Conservation (phyloP, 1,140 invertebrate genomes). For the Heliconius melpomene region DNA sequence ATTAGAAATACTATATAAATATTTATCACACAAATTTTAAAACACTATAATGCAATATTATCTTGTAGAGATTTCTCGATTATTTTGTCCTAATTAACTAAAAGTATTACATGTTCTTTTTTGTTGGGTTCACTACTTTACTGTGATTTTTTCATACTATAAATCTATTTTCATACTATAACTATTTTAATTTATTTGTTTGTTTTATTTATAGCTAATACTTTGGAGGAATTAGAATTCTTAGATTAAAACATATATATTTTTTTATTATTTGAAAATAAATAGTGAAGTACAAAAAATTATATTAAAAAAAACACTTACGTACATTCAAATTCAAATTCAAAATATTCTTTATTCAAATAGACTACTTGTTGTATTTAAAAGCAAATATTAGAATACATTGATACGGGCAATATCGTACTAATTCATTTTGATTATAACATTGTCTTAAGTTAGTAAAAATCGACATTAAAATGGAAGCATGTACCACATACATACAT, state of each 20-base stretch:
- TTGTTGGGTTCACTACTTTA: neutral
- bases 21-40: no score
- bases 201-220: neutral
- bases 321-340: no score
- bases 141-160: neutral
- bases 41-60: neutral
- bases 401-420: neutral
- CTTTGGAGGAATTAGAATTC: neutral
- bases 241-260: neutral
- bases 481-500: conserved; percentile 32
- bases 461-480: neutral
- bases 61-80: neutral
- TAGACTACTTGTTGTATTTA: neutral
- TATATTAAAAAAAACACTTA: neutral
- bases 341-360: no score
- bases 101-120: neutral
- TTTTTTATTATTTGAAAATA: neutral
- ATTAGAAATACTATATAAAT: no score
- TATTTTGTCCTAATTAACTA: neutral
- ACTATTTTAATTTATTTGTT: neutral
- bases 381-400: neutral
- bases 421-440: neutral
- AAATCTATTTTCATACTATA: neutral
- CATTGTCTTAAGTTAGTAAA: neutral
- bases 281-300: neutral